These are phyloP conservation scores for Asteroscopus sphinx DNA, from an alignment of 2,888 invertebrate genomes.

Conservation along the genomic window DNA sequence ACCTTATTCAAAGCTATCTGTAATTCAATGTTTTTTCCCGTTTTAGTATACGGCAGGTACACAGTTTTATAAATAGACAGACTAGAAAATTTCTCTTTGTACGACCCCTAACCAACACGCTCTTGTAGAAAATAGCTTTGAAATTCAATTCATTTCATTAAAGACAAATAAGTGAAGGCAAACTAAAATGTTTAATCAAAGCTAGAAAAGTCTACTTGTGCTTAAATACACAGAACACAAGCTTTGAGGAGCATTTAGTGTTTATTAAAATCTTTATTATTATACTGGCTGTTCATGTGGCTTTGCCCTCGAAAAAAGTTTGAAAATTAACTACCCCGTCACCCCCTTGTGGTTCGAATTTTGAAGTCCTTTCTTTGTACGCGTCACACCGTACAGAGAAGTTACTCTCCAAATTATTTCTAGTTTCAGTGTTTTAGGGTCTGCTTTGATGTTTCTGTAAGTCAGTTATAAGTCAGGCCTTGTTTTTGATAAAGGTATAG, in stretches of 20 bases:
- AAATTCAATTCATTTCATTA: slow-evolving; percentile 25
- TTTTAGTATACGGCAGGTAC: not conserved
- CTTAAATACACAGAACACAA: slow-evolving; percentile 17
- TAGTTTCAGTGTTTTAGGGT: too few species aligned
- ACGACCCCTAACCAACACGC: not conserved
- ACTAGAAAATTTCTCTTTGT: slow-evolving; percentile 5
- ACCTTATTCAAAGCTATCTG: slow-evolving; percentile 19
- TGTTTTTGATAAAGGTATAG: too few species aligned
- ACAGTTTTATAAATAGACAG: not conserved
- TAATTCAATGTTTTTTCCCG: too few species aligned
- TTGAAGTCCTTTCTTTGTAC: too few species aligned
- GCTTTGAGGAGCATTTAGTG: slow-evolving; percentile 5
- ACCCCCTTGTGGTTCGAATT: too few species aligned
- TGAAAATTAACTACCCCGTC: too few species aligned
- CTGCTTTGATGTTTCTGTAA: too few species aligned
- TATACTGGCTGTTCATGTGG: not conserved
- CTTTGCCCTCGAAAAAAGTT: not conserved
- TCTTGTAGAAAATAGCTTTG: slow-evolving; percentile 13
- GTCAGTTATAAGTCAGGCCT: too few species aligned
- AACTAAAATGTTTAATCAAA: slow-evolving; percentile 31
- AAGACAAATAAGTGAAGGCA: slow-evolving; percentile 20
- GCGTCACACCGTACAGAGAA: too few species aligned
- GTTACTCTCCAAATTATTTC: slow-evolving; percentile 3
- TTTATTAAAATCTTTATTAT: slow-evolving; percentile 17
- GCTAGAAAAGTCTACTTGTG: slow-evolving; percentile 21